A percentile compares a stretch with the other conserved stretches of the same genome.
phyloP scores from a whole-genome alignment of 30 jellyfish, hydroid and myxozoan genomes.

The Aurelia sp. region DNA sequence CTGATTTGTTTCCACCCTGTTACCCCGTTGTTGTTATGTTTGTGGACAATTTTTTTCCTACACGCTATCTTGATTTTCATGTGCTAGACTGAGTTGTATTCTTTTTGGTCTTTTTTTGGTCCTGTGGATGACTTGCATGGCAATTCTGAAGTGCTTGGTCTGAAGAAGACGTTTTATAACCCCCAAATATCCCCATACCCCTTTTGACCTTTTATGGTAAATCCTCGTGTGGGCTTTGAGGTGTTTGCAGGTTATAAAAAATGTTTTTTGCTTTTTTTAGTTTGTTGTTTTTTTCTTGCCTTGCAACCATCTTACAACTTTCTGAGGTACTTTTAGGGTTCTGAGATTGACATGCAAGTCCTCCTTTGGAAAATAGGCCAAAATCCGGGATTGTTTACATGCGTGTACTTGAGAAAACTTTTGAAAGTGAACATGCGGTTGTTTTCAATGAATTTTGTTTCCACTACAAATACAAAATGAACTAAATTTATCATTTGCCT shows the following conservation, averaged over 20 bases:
- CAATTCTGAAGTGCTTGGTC: background rate
- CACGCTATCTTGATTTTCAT: background rate
- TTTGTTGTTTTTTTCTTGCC: conserved; percentile 14
- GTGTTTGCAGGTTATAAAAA: conserved; percentile 3
- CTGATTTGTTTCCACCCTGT: too few relatives aligned
- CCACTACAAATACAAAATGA: too few relatives aligned
- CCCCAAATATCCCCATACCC: background rate
- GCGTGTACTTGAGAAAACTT: too few relatives aligned
- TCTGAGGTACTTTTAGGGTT: background rate
- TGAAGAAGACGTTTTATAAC: background rate
- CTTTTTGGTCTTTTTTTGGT: background rate
- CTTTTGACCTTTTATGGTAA: background rate
- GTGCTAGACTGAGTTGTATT: background rate
- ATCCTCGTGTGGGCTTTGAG: conserved; percentile 7
- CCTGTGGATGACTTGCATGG: conserved; percentile 19
- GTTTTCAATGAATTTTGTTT: too few relatives aligned
- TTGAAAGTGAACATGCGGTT: too few relatives aligned
- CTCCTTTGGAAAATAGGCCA: conserved; percentile 3
- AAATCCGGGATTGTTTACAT: too few relatives aligned
- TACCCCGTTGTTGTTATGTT: too few relatives aligned
- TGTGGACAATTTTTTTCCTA: too few relatives aligned
- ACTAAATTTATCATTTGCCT: too few relatives aligned
- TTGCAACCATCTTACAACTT: background rate
- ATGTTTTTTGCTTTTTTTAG: background rate
- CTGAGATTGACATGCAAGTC: conserved; percentile 10